phyloP scores from a whole-genome alignment of 1,140 invertebrate genomes.

The Chrysopa pallens region DNA sequence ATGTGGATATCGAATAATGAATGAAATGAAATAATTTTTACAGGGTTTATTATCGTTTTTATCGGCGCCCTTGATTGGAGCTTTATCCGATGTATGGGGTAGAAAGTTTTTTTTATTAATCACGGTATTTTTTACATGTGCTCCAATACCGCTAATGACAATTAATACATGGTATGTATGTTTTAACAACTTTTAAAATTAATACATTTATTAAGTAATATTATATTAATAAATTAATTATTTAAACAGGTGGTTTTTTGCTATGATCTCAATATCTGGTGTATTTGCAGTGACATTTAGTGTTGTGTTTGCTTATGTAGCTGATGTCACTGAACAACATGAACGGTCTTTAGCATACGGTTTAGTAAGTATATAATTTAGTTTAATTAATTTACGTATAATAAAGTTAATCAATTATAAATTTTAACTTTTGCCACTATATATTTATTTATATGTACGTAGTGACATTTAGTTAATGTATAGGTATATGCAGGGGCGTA shows the following conservation, averaged over 20 bases:
- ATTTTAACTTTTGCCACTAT: too few species aligned
- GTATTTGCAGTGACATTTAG: slow-evolving; percentile 98
- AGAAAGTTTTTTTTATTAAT: slow-evolving; percentile 91
- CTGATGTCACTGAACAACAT: slow-evolving; percentile 96
- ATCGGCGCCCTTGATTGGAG: slow-evolving; percentile 90
- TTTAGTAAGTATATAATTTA: slow-evolving; percentile 42
- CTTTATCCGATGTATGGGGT: slow-evolving; percentile 94
- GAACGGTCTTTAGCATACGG: slow-evolving; percentile 94
- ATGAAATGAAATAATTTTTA: slow-evolving; percentile 6
- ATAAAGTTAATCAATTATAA: too few species aligned
- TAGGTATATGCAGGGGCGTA: neutral
- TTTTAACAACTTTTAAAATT: too few species aligned
- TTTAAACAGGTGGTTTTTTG: slow-evolving; percentile 78
- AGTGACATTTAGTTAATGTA: too few species aligned
- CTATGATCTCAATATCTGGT: slow-evolving; percentile 96
- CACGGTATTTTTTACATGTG: slow-evolving; percentile 98
- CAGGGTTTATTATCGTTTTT: slow-evolving; percentile 95
- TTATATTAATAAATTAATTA: slow-evolving; percentile 1
- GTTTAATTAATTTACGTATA: neutral
- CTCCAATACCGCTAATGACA: slow-evolving; percentile 96
- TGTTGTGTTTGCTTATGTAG: slow-evolving; percentile 98
- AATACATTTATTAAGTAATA: neutral
- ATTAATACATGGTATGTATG: slow-evolving; percentile 83
- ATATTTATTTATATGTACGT: too few species aligned
- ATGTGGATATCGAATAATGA: too few species aligned